Evolutionary conservation across 2,888 invertebrate genomes (phyloP), one percentile per base, ranked within the genome.

Genomic region (Aphodius sticticus): DNA sequence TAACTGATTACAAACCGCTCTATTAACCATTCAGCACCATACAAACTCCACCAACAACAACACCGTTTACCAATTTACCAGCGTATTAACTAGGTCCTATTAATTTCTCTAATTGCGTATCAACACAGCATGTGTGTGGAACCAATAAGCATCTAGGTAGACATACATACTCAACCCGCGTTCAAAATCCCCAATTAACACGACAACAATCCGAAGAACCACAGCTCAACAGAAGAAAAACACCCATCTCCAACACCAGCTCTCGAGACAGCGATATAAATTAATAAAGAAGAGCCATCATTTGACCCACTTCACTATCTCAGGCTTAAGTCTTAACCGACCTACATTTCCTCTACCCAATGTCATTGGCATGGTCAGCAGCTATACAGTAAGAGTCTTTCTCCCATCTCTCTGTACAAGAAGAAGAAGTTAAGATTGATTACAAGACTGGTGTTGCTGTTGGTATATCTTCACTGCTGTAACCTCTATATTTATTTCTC

Each of bases 341-440:
- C 87, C 86, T 83, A 87, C 84, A 26, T 53, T 53, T 9, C 7
- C 12, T 5, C 9, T 2, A 53, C 4, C 81, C 86, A 86, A 86
- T 87, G 87, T 87, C 87, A 87, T 86, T 87, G 87, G 86, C 87
- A 86, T 85, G 84, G 84, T 84, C 86, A 83, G 84, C 76, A 26
- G 69, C 35, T 16, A 37, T 69, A 80, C 74, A 80, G 77, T 74
- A 76, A 26, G 26, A 26, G 26, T 26, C 75, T 77, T 78, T 78
- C 77, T 80, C 36, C 69, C 26, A 35, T 16, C 78, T 15, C 53
- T 16, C 72, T 26, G 26, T 26, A 3, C 26, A 26, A 26, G 26
- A 26, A 1, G 53, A 12, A 53, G 53, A 53, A 53, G 53, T 7
- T 12, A 53, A 53, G 53, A 2, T 53, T 53, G 53, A 53, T 53